A percentile compares a stretch with the other conserved stretches of the same genome.
phyloP scores from a whole-genome alignment of 2,888 invertebrate genomes.

The Globia sparganii region DNA sequence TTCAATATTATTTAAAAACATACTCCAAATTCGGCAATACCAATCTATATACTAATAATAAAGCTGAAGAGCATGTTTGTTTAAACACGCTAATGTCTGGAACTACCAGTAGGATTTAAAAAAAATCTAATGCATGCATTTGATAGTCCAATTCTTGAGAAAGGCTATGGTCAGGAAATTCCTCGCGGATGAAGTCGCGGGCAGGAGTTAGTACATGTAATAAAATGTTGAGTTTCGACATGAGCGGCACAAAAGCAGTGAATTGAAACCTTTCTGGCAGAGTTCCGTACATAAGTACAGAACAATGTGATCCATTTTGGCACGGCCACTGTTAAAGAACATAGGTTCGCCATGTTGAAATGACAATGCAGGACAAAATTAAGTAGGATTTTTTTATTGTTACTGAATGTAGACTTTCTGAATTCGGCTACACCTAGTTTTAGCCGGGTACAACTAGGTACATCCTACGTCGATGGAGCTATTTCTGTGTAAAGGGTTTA shows the following conservation, averaged over 20 bases:
- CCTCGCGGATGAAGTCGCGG: too few relatives aligned
- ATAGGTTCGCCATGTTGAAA: slow-evolving; percentile 22
- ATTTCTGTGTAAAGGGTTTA: too few relatives aligned
- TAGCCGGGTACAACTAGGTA: too few relatives aligned
- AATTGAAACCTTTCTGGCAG: slow-evolving; percentile 53
- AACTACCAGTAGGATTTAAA: too few relatives aligned
- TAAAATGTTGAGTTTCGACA: slow-evolving; percentile 33
- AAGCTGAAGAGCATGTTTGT: too few relatives aligned
- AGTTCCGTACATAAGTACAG: slow-evolving; percentile 23
- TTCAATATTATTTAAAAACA: slow-evolving; percentile 8
- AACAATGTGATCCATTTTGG: slow-evolving; percentile 54
- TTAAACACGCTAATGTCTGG: too few relatives aligned
- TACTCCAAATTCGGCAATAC: slow-evolving; percentile 8
- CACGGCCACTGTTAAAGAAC: slow-evolving; percentile 38
- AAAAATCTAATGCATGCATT: too few relatives aligned
- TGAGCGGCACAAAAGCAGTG: slow-evolving; percentile 22
- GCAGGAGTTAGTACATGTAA: slow-evolving; percentile 3
- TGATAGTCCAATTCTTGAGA: too few relatives aligned
- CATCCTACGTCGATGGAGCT: too few relatives aligned
- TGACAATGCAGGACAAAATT: slow-evolving; percentile 17
- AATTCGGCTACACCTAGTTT: too few relatives aligned
- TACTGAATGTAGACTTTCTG: too few relatives aligned
- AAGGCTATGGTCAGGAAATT: too few relatives aligned
- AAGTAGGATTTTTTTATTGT: neutral
- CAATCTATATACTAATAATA: neutral